Evolutionary conservation across 2,113 vertebrate species (phyloP), one percentile per base, ranked within the genome.

Genomic region (Lutjanus erythropterus): DNA sequence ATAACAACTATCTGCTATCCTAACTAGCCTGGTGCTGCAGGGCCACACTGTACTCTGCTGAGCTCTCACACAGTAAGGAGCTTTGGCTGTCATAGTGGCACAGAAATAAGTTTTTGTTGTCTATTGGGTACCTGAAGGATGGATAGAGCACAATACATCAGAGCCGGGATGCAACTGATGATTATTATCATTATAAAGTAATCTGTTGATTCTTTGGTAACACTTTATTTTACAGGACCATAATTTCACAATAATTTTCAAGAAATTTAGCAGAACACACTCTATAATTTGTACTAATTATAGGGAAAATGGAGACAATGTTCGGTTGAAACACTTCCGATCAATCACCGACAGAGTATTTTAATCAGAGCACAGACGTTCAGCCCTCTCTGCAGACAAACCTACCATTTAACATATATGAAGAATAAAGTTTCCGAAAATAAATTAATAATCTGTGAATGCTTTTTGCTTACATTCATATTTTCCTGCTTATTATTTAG

Each of bases 21-120:
- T 76, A 81, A 83, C 67, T 68, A 84, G 31, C 74, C n/a, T n/a
- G n/a, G 56, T 74, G 65, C 73, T 84, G 76, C 14, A 1, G 70
- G 75, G 59, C 50, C 66, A 78, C 15, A 27, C 47, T 78, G 62
- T 62, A 75, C 72, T 86, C 60, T 58, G 39, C 56, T 33, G 47
- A 61, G 69, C 50, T 68, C 71, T 78, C 70, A 75, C 72, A 72
- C 66, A 62, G 61, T 16, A 49, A 29, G 37, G 44, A 59, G 21
- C 18, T 70, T 47, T 15, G 58, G 59, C 50, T 42, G 33, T 14
- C 3, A 53, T 9, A 60, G 50, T 12, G 44, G 62, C 29, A 42
- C 12, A n/a, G n/a, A n/a, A n/a, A n/a, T n/a, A n/a, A n/a, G 39
- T 15, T 55, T 27, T 29, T 78, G 47, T 75, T 33, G 42, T 41